Evolutionary conservation across 2,888 invertebrate species (phyloP).

Genomic region (Trissoscelio sp.): DNA sequence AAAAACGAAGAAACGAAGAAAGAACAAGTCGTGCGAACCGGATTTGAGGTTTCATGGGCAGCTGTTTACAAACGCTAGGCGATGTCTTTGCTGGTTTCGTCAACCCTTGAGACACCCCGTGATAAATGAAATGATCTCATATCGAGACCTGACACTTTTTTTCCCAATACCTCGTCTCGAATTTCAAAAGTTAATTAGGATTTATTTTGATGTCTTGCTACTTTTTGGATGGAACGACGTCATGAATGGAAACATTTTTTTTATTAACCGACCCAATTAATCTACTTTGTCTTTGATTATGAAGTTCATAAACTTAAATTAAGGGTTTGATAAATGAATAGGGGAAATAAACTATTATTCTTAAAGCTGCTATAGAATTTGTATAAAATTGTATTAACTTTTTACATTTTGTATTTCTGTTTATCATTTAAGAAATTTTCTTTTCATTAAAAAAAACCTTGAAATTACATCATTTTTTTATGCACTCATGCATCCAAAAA

Average conservation of each 20-base stretch:
- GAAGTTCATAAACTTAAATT: too few species aligned
- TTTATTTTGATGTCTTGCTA: conserved; percentile 17
- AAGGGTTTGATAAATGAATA: too few species aligned
- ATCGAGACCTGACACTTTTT: conserved; percentile 43
- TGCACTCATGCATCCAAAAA: too few species aligned
- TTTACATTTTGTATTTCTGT: too few species aligned
- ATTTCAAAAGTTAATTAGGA: conserved; percentile 29
- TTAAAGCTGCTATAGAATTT: too few species aligned
- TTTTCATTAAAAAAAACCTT: too few species aligned
- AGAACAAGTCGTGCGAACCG: conserved; percentile 65
- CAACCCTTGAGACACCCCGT: conserved; percentile 52
- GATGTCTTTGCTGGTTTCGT: conserved; percentile 54
- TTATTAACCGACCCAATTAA: background rate
- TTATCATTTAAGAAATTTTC: too few species aligned
- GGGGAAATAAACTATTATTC: too few species aligned
- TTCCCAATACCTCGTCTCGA: background rate
- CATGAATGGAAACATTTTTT: background rate
- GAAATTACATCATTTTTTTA: background rate
- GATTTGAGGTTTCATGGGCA: conserved; percentile 61
- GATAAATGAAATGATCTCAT: conserved; percentile 55
- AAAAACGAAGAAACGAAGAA: conserved; percentile 42
- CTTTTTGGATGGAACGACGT: background rate
- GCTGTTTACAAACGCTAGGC: conserved; percentile 56
- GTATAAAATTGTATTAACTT: too few species aligned
- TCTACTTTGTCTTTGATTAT: too few species aligned